Evolutionary conservation across 2,113 vertebrate genomes (phyloP), one percentile per base, ranked within the genome.

Genomic region (Calidris pugnax): DNA sequence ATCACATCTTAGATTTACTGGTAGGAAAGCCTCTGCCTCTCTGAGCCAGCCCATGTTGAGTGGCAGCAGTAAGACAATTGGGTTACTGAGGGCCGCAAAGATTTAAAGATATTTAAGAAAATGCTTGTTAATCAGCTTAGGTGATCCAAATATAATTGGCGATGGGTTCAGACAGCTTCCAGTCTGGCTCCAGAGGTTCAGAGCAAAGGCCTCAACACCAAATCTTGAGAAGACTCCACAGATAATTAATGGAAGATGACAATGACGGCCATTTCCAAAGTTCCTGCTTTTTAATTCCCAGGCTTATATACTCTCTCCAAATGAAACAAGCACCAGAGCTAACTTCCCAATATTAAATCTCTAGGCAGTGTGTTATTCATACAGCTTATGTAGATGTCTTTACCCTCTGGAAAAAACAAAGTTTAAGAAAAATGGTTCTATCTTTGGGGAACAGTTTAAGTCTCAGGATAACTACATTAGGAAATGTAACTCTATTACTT

Each of bases 401-500:
- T 86, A 86, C 91, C 96, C 95, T 90, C 89, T 93, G 95, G 93
- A 96, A 95, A 97, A 96, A 97, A 66, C 78, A 95, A 96, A 97
- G 86, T 96, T 97, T 55, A 89, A 94, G 94, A 94, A 97, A 95
- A 97, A 98, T 94, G 64, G 72, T 82, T 95, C 69, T 55, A 95
- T 95, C 96, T 95, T 96, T 96, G 92, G 95, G 95, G 95, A 96
- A 75, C 90, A 85, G 73, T 97, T 95, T 73, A 77, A 89, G 87
- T 92, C 93, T 95, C 84, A 77, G 89, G 77, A 96, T 96, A 97
- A 96, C 67, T 91, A 68, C 84, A 86, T 93, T 87, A 95, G 91
- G 89, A 97, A 94, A 96, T 95, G 51, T 90, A 94, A 77, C 88
- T 97, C 96, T 69, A 97, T 96, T 97, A 97, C 89, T 95, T 98